Base-by-base conservation (phyloP, 2,113 vertebrate species). In the Parotia lawesii region DNA sequence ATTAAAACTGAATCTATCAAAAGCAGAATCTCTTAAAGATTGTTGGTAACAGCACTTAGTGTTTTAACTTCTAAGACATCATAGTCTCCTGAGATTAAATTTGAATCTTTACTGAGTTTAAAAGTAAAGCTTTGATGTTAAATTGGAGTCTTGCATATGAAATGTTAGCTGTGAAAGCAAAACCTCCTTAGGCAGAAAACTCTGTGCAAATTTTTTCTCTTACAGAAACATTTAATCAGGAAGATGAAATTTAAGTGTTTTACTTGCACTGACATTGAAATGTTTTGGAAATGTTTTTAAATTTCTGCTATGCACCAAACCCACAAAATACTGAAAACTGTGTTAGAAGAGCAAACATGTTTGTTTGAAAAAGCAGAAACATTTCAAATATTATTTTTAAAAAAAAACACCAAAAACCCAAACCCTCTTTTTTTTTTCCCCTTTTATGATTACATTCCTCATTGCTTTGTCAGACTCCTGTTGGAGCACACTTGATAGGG, bases 121-220 rank as follows among this genome's bases (percentile, higher is more conserved):
- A 87, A 95, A 87, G 40, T 76, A 79, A 87, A 85, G 58, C 93
- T 95, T 95, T 96, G 93, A 95, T 96, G 85, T 95, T 56, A 75
- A 85, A 14, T 37, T 93, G 93, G 62, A 85, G 33, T 61, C 67
- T 79, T 85, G 87, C 73, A 79, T 87, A 54, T 62, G 56, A 73
- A 93, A 79, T 79, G 45, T 60, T 87, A 85, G 62, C 58, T 72
- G 53, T 78, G 92, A 85, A 94, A 51, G 54, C 70, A 66, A 37
- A 87, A 42, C 74, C 40, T 89, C 10, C 61, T 61, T 89, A 44
- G 54, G 53, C 42, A 73, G 81, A 75, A 85, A 91, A 47, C 42
- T 73, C 33, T 35, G n/a, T 48, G 50, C 73, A 76, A 53, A 31
- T 73, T 61, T 85, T 66, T 89, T 85, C 58, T 93, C 45, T 65